A percentile compares a stretch with the other conserved stretches of the same genome.
Evolutionary conservation across 2,113 vertebrate genomes (phyloP).

Genomic region (Dipodomys stephensi): DNA sequence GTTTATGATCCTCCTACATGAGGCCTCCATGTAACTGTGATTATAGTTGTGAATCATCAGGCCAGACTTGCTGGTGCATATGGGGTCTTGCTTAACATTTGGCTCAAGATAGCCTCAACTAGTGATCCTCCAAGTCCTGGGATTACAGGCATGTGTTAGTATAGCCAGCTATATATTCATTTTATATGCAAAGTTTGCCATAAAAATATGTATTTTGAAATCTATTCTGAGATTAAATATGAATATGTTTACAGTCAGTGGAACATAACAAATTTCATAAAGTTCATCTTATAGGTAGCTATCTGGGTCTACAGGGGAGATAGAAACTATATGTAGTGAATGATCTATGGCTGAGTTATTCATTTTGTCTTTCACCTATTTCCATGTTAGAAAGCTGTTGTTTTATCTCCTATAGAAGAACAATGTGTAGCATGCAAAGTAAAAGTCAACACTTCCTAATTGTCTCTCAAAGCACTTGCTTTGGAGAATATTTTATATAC

Average conservation of each 20-base stretch:
- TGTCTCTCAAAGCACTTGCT: background rate
- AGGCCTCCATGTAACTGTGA: too few relatives aligned
- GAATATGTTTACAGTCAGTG: background rate
- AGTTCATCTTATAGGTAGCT: background rate
- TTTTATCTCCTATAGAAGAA: constrained; percentile 30
- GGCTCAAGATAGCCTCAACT: too few relatives aligned
- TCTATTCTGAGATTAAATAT: constrained; percentile 35
- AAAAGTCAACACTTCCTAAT: constrained; percentile 26
- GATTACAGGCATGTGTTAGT: too few relatives aligned
- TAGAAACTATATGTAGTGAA: background rate
- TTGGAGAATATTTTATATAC: constrained; percentile 50
- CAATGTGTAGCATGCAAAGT: constrained; percentile 39
- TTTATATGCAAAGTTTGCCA: background rate
- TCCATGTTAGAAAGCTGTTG: constrained; percentile 22
- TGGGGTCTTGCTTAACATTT: too few relatives aligned
- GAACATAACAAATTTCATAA: background rate
- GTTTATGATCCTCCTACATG: too few relatives aligned
- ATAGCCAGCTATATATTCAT: too few relatives aligned
- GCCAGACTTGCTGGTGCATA: too few relatives aligned
- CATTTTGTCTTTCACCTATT: background rate
- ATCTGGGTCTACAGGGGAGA: background rate
- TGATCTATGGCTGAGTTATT: background rate
- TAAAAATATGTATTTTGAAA: constrained; percentile 26
- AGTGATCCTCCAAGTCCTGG: too few relatives aligned
- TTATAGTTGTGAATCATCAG: too few relatives aligned